Conservation (phyloP, 2,113 vertebrate genomes). For the Saccopteryx leptura region DNA sequence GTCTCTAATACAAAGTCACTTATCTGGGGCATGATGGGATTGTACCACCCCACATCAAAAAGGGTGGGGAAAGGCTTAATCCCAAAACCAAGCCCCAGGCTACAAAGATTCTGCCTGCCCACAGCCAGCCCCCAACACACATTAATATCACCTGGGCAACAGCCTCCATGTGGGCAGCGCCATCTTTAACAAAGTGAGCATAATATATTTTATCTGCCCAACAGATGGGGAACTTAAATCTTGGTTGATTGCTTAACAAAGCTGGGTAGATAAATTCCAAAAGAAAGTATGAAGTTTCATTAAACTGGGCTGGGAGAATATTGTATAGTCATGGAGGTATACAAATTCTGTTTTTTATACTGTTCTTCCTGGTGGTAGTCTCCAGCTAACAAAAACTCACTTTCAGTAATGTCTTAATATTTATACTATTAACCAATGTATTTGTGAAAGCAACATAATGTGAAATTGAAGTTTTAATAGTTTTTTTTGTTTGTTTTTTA, state of each 20-base stretch:
- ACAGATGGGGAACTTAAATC: neutral
- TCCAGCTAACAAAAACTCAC: slow-evolving; percentile 66
- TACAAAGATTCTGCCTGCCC: too few relatives aligned
- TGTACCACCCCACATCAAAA: too few relatives aligned
- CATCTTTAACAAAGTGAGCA: too few relatives aligned
- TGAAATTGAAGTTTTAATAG: slow-evolving; percentile 40
- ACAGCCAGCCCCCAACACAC: too few relatives aligned
- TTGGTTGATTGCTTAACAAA: slow-evolving; percentile 39
- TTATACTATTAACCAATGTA: neutral
- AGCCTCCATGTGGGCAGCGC: too few relatives aligned
- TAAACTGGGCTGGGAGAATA: neutral
- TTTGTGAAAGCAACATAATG: slow-evolving; percentile 43
- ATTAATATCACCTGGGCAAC: too few relatives aligned
- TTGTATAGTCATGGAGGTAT: neutral
- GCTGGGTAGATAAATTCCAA: neutral
- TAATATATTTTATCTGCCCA: too few relatives aligned
- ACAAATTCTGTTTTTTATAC: neutral
- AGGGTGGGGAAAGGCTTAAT: too few relatives aligned
- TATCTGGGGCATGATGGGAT: too few relatives aligned
- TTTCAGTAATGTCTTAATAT: neutral
- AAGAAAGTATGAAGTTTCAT: neutral
- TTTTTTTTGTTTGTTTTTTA: neutral
- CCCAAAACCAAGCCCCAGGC: too few relatives aligned
- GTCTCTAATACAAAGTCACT: too few relatives aligned
- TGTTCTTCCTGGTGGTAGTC: slow-evolving; percentile 31